A percentile compares a stretch with the other conserved stretches of the same genome.
Evolutionary conservation across 2,888 invertebrate genomes (phyloP).

Genomic region (Xestia rhomboidea): DNA sequence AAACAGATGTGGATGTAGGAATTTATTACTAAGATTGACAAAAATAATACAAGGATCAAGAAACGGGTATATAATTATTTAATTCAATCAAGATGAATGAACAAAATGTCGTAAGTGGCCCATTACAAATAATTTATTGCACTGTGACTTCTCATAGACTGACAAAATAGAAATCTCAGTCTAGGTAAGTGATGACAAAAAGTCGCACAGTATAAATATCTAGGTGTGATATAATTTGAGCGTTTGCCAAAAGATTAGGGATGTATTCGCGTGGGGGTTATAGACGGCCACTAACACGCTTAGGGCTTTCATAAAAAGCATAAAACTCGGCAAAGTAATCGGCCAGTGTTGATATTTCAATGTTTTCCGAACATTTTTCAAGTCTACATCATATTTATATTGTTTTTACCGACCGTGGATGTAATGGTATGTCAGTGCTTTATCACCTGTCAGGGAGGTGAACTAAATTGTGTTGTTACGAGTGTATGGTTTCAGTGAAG

Average conservation of each 20-base stretch:
- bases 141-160: not conserved
- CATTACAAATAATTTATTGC: not conserved
- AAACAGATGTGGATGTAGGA: not conserved
- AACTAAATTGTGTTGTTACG: slow-evolving; percentile 37
- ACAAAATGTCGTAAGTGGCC: not conserved
- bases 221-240: slow-evolving; percentile 82
- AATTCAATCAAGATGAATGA: too few relatives aligned
- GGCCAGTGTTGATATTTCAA: slow-evolving; percentile 63
- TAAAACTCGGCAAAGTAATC: slow-evolving; percentile 65
- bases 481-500: not conserved
- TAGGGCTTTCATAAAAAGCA: slow-evolving; percentile 68
- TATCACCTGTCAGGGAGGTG: slow-evolving; percentile 52
- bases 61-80: not conserved
- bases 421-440: slow-evolving; percentile 33
- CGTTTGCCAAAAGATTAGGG: slow-evolving; percentile 86
- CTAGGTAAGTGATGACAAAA: slow-evolving; percentile 9
- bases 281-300: slow-evolving; percentile 78
- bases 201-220: slow-evolving; percentile 74
- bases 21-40: not conserved
- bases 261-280: slow-evolving; percentile 79
- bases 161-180: not conserved
- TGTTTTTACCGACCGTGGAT: slow-evolving; percentile 41
- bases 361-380: slow-evolving; percentile 61
- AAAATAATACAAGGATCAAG: not conserved
- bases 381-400: slow-evolving; percentile 53